phyloP scores from a whole-genome alignment of 1,140 invertebrate species.

The Stegodyphus mimosarum region DNA sequence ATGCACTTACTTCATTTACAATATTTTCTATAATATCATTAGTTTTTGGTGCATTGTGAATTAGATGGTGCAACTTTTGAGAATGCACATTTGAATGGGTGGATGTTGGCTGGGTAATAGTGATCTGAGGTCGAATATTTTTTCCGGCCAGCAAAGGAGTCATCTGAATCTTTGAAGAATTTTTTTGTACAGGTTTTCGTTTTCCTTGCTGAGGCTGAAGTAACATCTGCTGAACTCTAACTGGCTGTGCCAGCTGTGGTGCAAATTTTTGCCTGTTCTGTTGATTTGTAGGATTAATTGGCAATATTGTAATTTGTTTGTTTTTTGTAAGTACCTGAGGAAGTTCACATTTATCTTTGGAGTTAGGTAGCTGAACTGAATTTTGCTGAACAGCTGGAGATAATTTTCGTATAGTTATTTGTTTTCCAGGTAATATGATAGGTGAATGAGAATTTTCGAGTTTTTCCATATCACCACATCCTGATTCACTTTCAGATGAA shows the following conservation, averaged over 20 bases:
- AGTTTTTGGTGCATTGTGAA: conserved; percentile 5
- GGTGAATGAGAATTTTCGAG: conserved; percentile 2
- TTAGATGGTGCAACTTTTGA: background rate
- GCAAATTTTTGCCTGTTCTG: conserved; percentile 54
- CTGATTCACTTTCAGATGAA: conserved; percentile 49
- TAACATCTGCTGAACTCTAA: conserved; percentile 55
- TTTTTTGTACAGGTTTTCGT: conserved; percentile 36
- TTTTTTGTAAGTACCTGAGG: conserved; percentile 50
- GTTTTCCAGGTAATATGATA: conserved; percentile 44
- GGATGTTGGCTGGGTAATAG: conserved; percentile 36
- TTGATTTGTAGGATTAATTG: conserved; percentile 46
- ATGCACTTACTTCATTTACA: conserved; percentile 2
- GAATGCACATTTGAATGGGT: conserved; percentile 1
- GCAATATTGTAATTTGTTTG: conserved; percentile 55
- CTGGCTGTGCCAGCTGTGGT: conserved; percentile 53
- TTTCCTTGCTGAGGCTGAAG: conserved; percentile 56
- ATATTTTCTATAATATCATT: conserved; percentile 21
- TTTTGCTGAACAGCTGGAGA: conserved; percentile 34
- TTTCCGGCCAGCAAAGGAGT: conserved; percentile 27
- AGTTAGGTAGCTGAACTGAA: background rate
- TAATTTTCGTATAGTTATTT: conserved; percentile 54
- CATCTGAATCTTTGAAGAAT: conserved; percentile 35
- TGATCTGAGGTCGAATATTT: conserved; percentile 51
- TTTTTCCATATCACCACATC: conserved; percentile 40
- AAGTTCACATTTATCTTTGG: conserved; percentile 55